Evolutionary conservation across 2,797 vertebrate species (phyloP).

Genomic region (Mareca penelope): DNA sequence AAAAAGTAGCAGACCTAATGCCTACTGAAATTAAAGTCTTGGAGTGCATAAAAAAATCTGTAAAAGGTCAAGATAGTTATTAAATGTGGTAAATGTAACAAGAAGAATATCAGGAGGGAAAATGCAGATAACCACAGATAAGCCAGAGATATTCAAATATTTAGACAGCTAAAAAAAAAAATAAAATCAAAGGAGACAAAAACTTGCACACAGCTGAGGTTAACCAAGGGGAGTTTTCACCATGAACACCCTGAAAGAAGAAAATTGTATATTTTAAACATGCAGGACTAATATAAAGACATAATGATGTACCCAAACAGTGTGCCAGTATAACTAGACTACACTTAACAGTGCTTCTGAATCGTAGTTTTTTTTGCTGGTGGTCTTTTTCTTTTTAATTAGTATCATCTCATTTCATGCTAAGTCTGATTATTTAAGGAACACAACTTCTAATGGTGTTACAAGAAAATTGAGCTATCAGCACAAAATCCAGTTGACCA

Average conservation of each 20-base stretch:
- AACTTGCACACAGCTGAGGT: neutral
- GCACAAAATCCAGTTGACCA: neutral
- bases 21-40: neutral
- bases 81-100: neutral
- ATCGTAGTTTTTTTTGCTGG: neutral
- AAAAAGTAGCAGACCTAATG: neutral
- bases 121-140: neutral
- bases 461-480: neutral
- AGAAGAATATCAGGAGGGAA: neutral
- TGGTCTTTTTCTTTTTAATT: neutral
- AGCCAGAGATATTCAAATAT: neutral
- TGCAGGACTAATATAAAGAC: neutral
- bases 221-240: neutral
- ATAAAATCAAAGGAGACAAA: neutral
- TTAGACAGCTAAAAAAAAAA: neutral
- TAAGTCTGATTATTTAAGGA: neutral
- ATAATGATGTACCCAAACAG: neutral
- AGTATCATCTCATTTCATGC: neutral
- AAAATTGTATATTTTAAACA: neutral
- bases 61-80: neutral
- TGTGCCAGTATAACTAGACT: accelerated
- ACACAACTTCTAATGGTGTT: neutral
- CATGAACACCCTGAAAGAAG: neutral
- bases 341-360: neutral
- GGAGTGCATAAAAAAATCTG: too few species aligned